phyloP scores from a whole-genome alignment of 2,888 invertebrate genomes.

The Apamea anceps region DNA sequence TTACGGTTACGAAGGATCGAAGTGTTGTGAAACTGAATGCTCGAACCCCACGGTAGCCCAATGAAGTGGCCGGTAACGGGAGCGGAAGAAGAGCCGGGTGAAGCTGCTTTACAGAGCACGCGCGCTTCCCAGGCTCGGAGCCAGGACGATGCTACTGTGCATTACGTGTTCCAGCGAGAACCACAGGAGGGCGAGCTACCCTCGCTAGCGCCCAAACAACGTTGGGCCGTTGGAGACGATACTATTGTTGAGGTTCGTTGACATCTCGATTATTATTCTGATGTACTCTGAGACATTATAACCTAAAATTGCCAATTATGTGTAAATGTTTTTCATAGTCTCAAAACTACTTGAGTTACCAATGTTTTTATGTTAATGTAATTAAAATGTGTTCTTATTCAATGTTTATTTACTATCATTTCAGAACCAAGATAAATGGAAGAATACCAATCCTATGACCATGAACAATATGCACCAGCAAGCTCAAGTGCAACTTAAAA shows the following conservation, averaged over 20 bases:
- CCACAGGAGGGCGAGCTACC: conserved; percentile 95
- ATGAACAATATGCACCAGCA: conserved; percentile 91
- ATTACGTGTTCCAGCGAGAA: conserved; percentile 96
- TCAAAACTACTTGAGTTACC: conserved; percentile 1
- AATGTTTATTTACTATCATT: conserved; percentile 74
- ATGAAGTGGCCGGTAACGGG: conserved; percentile 95
- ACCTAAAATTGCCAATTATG: conserved; percentile 57
- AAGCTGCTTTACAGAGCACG: conserved; percentile 90
- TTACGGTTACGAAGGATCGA: conserved; percentile 81
- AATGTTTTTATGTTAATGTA: conserved; percentile 2
- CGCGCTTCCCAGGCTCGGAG: conserved; percentile 93
- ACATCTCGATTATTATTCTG: conserved; percentile 18
- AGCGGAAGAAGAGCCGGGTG: conserved; percentile 91
- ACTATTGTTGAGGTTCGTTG: conserved; percentile 95
- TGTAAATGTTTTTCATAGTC: conserved; percentile 32
- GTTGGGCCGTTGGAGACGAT: conserved; percentile 97
- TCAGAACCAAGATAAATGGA: conserved; percentile 97
- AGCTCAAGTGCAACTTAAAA: conserved; percentile 87
- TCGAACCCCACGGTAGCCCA: conserved; percentile 91
- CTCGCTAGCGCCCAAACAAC: conserved; percentile 93
- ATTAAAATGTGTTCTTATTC: conserved; percentile 16
- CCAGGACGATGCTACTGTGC: conserved; percentile 96
- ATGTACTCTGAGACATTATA: conserved; percentile 36
- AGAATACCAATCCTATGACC: conserved; percentile 92
- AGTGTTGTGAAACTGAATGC: conserved; percentile 89